Conservation (phyloP, 2,113 vertebrate species). For the Climacteris rufus region DNA sequence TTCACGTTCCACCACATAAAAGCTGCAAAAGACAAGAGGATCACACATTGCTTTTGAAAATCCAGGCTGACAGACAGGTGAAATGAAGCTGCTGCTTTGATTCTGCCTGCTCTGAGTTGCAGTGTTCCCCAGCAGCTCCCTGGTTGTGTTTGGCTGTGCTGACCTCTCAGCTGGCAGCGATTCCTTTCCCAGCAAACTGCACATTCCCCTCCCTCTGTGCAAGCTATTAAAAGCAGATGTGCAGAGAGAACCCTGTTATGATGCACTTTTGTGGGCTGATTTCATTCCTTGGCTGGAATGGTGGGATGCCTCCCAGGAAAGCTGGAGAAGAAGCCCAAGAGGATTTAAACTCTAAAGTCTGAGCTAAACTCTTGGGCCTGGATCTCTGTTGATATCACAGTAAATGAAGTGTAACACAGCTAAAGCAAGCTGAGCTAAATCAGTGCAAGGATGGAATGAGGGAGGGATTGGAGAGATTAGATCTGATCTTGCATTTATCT, state of each 20-base stretch:
- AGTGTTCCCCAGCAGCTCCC: not conserved
- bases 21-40: not conserved
- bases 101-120: not conserved
- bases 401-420: not conserved
- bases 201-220: not conserved
- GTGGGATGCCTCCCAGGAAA: not conserved
- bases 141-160: not conserved
- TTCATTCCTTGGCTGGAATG: not conserved
- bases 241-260: not conserved
- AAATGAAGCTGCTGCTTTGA: not conserved
- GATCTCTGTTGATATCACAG: not conserved
- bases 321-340: not conserved
- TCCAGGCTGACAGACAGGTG: not conserved
- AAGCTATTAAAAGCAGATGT: not conserved
- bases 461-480: not conserved
- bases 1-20: not conserved
- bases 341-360: not conserved
- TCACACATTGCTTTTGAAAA: not conserved
- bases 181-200: constrained; percentile 25
- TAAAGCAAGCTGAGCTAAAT: not conserved
- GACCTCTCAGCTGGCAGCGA: not conserved
- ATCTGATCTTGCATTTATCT: not conserved
- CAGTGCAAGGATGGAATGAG: not conserved
- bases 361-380: not conserved
- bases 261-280: not conserved